Conservation (phyloP, 2,113 vertebrate species). For the Lampris megalopsis region DNA sequence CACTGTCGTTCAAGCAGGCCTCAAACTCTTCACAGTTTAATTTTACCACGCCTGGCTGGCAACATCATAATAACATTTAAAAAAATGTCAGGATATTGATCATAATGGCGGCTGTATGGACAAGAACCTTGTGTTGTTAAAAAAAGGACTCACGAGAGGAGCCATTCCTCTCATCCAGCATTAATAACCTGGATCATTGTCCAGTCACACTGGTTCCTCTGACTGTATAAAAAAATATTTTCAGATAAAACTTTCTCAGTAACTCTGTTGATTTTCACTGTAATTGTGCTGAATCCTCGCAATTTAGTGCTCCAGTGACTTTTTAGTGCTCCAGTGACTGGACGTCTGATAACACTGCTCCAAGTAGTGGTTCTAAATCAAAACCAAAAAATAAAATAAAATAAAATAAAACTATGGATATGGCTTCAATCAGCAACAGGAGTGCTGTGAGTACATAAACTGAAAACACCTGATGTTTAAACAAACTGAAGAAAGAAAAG, state of each 20-base stretch:
- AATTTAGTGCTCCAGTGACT: not conserved
- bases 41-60: not conserved
- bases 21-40: slow-evolving; percentile 15
- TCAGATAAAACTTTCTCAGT: not conserved
- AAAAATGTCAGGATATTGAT: not conserved
- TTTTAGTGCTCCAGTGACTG: not conserved
- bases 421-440: not conserved
- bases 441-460: slow-evolving; percentile 9
- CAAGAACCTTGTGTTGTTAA: not conserved
- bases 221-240: not conserved
- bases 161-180: not conserved
- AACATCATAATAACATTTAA: not conserved
- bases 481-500: not conserved
- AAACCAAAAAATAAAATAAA: not conserved
- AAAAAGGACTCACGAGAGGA: not conserved
- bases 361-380: not conserved
- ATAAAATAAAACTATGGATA: not conserved
- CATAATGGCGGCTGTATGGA: slow-evolving; percentile 19
- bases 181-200: too few relatives aligned
- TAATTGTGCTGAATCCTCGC: not conserved
- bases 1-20: not conserved
- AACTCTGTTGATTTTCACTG: not conserved
- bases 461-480: not conserved
- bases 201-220: too few relatives aligned
- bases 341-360: slow-evolving; percentile 2